Evolutionary conservation across 2,113 vertebrate species (phyloP).

Genomic region (Gallinago paraguaiae): DNA sequence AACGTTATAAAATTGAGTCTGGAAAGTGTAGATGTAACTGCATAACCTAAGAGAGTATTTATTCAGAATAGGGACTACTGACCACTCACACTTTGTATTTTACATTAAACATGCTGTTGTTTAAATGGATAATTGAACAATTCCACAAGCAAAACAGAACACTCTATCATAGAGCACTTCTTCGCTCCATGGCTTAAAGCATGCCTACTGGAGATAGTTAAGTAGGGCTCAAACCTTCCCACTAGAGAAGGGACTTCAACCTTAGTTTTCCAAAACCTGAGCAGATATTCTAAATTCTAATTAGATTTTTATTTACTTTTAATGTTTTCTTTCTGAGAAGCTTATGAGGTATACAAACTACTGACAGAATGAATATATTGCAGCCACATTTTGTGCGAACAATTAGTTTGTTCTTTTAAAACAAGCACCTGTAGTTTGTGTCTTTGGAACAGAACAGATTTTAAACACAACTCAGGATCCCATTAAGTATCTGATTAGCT

Average conservation of each 20-base stretch:
- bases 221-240: not conserved
- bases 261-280: not conserved
- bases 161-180: not conserved
- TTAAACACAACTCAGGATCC: not conserved
- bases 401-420: not conserved
- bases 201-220: not conserved
- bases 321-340: not conserved
- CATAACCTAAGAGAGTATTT: not conserved
- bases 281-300: not conserved
- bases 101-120: not conserved
- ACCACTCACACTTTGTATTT: not conserved
- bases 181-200: not conserved
- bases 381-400: not conserved
- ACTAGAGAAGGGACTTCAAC: not conserved
- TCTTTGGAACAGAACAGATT: not conserved
- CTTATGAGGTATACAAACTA: not conserved
- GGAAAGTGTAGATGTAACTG: not conserved
- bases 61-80: not conserved
- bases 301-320: not conserved
- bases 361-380: not conserved
- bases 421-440: not conserved
- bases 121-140: not conserved
- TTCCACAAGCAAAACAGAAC: not conserved
- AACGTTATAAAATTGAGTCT: not conserved
- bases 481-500: not conserved